These are phyloP conservation scores for Triplophysa bombifrons DNA, from an alignment of 2,797 vertebrate species.

Conservation along the genomic window DNA sequence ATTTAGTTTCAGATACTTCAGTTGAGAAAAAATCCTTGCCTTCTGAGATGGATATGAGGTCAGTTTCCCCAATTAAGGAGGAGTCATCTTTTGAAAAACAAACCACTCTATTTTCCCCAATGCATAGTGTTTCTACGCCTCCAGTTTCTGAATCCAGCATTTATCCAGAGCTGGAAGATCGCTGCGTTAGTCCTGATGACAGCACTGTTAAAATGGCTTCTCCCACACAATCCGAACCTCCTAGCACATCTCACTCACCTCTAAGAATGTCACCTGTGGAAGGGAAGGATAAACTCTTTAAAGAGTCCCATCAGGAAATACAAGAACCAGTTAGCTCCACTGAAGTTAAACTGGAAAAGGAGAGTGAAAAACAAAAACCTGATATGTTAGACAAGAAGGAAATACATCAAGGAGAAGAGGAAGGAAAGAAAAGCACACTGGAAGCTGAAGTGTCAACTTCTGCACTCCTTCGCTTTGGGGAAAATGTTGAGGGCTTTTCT, in stretches of 20 bases:
- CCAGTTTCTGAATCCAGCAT: conserved; percentile 74
- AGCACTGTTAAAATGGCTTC: conserved; percentile 97
- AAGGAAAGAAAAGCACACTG: conserved; percentile 60
- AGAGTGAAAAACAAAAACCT: conserved; percentile 56
- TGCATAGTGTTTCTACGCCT: conserved; percentile 53
- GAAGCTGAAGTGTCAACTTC: conserved; percentile 51
- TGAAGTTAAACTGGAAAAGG: conserved; percentile 55
- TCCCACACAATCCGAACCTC: conserved; percentile 88
- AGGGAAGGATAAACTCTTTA: conserved; percentile 76
- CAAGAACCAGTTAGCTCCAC: conserved; percentile 42
- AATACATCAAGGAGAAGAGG: conserved; percentile 55
- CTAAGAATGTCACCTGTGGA: conserved; percentile 90
- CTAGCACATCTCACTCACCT: conserved; percentile 90
- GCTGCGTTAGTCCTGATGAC: conserved; percentile 94
- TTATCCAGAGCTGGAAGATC: conserved; percentile 86
- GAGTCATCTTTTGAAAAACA: conserved; percentile 59
- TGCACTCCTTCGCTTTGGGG: conserved; percentile 21
- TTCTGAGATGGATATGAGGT: conserved; percentile 65
- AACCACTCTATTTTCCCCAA: conserved; percentile 56
- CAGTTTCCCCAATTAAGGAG: conserved; percentile 61
- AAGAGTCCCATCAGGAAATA: conserved; percentile 58
- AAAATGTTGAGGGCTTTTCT: conserved; percentile 49
- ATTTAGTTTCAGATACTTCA: conserved; percentile 54
- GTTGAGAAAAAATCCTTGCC: conserved; percentile 63
- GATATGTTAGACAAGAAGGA: conserved; percentile 58